phyloP scores from a whole-genome alignment of 2,797 vertebrate genomes.

The Passerculus sandwichensis region DNA sequence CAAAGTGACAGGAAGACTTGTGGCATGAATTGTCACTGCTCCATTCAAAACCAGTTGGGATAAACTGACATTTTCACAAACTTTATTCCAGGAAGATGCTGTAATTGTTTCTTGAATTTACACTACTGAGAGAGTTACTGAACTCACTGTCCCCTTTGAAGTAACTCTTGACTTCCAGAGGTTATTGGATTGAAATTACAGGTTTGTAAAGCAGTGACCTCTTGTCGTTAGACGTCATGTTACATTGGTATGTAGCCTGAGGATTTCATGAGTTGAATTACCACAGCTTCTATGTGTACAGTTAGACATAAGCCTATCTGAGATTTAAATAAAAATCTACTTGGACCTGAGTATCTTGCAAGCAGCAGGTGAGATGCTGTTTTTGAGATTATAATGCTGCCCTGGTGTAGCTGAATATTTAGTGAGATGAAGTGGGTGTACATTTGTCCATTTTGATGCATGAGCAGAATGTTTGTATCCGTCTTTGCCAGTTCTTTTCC shows the following conservation, averaged over 20 bases:
- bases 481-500: not conserved
- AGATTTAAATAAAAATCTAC: not conserved
- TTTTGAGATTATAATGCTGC: not conserved
- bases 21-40: not conserved
- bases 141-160: not conserved
- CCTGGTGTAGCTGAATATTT: not conserved
- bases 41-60: not conserved
- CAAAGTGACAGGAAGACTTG: not conserved
- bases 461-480: not conserved
- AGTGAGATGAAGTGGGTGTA: not conserved
- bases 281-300: not conserved
- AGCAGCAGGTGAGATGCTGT: not conserved
- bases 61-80: not conserved
- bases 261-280: not conserved
- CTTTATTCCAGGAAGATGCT: not conserved
- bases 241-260: not conserved
- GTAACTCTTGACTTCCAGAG: not conserved
- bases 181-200: not conserved
- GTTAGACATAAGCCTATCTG: not conserved
- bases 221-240: not conserved
- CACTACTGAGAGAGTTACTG: not conserved
- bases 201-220: not conserved
- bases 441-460: not conserved
- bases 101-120: not conserved
- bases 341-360: not conserved